A percentile compares a stretch with the other conserved stretches of the same genome.
These are phyloP conservation scores for Metaphire vulgaris DNA, from an alignment of 1,140 invertebrate genomes.

Conservation along the genomic window DNA sequence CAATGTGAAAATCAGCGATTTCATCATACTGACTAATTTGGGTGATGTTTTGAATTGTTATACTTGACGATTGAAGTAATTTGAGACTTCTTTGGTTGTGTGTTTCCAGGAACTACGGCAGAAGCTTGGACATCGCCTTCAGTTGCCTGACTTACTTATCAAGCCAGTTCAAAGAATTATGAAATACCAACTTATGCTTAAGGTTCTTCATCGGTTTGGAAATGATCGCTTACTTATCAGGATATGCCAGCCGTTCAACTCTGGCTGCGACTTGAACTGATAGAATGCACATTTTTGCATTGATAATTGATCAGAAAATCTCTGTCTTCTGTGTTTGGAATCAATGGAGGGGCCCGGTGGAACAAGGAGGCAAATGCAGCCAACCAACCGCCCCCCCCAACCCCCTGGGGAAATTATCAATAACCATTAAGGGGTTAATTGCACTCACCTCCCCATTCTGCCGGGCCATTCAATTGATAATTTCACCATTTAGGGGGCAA, in stretches of 20 bases:
- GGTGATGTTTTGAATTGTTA: too few relatives aligned
- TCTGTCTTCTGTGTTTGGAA: background rate
- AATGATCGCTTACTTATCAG: background rate
- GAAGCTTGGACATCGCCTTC: constrained; percentile 86
- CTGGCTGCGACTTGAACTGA: background rate
- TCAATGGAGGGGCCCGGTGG: background rate
- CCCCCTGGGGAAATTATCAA: too few relatives aligned
- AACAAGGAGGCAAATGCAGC: background rate
- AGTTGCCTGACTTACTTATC: constrained; percentile 89
- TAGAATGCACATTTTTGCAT: background rate
- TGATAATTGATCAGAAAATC: background rate
- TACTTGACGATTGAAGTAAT: too few relatives aligned
- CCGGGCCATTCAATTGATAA: background rate
- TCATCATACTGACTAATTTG: too few relatives aligned
- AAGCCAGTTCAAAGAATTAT: constrained; percentile 99
- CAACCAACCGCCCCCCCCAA: too few relatives aligned
- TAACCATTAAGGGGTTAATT: too few relatives aligned
- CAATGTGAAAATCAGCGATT: too few relatives aligned
- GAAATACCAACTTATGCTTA: constrained; percentile 94
- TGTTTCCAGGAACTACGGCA: constrained; percentile 77
- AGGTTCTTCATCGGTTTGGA: constrained; percentile 59
- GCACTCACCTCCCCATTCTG: too few relatives aligned
- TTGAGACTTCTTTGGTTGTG: too few relatives aligned
- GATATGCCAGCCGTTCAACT: background rate
- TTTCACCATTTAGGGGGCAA: background rate